Evolutionary conservation across 2,797 vertebrate species (phyloP).

Genomic region (Danio choprae): DNA sequence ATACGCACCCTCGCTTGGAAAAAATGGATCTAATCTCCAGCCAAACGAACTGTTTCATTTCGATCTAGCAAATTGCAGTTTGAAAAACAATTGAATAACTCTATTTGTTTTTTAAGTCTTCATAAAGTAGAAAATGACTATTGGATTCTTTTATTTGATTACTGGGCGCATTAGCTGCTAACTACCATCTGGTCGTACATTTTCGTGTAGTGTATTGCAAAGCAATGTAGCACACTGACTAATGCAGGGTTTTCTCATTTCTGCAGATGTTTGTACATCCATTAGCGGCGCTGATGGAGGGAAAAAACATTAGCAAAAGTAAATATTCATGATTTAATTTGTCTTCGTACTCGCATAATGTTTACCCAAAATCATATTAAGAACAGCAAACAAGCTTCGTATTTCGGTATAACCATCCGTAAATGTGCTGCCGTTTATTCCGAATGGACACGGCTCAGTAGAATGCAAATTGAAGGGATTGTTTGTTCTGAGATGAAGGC

Average conservation of each 20-base stretch:
- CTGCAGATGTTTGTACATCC: constrained; percentile 49
- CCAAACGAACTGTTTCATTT: constrained; percentile 38
- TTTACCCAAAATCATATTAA: constrained; percentile 39
- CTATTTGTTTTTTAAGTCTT: constrained; percentile 39
- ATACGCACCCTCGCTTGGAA: constrained; percentile 38
- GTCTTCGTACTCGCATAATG: constrained; percentile 24
- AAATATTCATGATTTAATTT: constrained; percentile 50
- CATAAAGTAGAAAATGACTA: constrained; percentile 42
- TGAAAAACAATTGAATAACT: constrained; percentile 37
- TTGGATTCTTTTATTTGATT: constrained; percentile 48
- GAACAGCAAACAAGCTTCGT: constrained; percentile 30
- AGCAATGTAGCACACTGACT: constrained; percentile 12
- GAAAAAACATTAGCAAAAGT: constrained; percentile 48
- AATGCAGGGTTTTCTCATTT: constrained; percentile 38
- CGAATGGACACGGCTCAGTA: constrained; percentile 22
- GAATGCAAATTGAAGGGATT: constrained; percentile 37
- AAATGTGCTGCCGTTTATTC: constrained; percentile 28
- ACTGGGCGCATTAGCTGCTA: constrained; percentile 35
- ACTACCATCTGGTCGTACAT: constrained; percentile 45
- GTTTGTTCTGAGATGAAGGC: constrained; percentile 41
- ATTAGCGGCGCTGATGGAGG: constrained; percentile 32
- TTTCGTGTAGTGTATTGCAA: constrained; percentile 26
- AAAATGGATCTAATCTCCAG: constrained; percentile 33
- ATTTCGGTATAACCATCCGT: constrained; percentile 24
- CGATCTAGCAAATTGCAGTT: constrained; percentile 31